A percentile compares a stretch with the other conserved stretches of the same genome.
phyloP scores from a whole-genome alignment of 2,888 invertebrate genomes.

The Augiades crinisus region DNA sequence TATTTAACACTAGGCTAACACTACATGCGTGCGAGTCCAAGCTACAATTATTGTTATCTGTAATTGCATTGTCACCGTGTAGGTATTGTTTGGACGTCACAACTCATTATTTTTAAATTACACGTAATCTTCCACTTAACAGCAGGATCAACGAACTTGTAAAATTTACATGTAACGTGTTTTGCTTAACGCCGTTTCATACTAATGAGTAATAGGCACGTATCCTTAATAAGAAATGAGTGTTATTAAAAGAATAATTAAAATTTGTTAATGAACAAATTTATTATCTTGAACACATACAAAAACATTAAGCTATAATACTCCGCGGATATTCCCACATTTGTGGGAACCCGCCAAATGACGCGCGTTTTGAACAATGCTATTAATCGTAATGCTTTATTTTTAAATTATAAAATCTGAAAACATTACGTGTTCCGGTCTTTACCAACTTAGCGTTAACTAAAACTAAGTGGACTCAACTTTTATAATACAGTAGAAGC shows the following conservation, averaged over 20 bases:
- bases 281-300: slow-evolving; percentile 31
- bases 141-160: slow-evolving; percentile 64
- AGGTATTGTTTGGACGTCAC: slow-evolving; percentile 36
- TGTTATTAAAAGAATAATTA: slow-evolving; percentile 31
- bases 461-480: neutral
- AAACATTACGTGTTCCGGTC: neutral
- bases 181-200: neutral
- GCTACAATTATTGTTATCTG: slow-evolving; percentile 22
- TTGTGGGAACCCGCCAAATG: slow-evolving; percentile 17
- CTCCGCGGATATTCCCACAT: slow-evolving; percentile 23
- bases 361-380: slow-evolving; percentile 17
- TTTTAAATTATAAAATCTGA: slow-evolving; percentile 16
- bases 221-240: slow-evolving; percentile 9
- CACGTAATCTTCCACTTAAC: slow-evolving; percentile 62
- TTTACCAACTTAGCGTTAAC: no score
- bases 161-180: neutral
- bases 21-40: neutral
- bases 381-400: slow-evolving; percentile 14
- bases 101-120: slow-evolving; percentile 73
- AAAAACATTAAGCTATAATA: slow-evolving; percentile 21
- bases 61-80: slow-evolving; percentile 36
- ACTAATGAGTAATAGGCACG: neutral
- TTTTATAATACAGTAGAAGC: no score
- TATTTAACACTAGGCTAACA: no score
- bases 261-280: slow-evolving; percentile 34